Percentiles rank a stretch among this genome's conserved stretches.
phyloP scores from a whole-genome alignment of 1,140 invertebrate genomes.

The Cotesia vestalis region DNA sequence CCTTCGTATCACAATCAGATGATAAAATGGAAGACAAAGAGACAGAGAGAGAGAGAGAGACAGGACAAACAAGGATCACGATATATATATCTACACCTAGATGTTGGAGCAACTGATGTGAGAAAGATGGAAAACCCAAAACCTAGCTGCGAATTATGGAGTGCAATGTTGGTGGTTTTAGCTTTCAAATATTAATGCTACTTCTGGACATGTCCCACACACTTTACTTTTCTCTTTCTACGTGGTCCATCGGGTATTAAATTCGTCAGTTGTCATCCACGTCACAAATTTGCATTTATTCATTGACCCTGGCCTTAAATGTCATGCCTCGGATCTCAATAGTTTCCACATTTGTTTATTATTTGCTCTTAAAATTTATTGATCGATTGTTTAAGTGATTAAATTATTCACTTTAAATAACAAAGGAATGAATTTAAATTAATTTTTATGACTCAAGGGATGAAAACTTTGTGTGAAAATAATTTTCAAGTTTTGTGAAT shows the following conservation, averaged over 20 bases:
- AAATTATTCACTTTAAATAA: too few species aligned
- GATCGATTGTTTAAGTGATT: too few species aligned
- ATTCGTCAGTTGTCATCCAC: neutral
- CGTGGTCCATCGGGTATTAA: conserved; percentile 11
- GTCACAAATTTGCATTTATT: conserved; percentile 7
- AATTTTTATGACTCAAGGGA: too few species aligned
- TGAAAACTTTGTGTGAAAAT: too few species aligned
- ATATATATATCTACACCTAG: too few species aligned
- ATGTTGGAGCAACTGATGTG: neutral
- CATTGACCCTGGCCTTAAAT: conserved; percentile 5
- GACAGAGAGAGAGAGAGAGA: conserved; percentile 5
- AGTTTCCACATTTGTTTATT: too few species aligned
- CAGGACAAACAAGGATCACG: too few species aligned
- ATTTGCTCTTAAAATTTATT: too few species aligned
- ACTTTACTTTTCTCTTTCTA: conserved; percentile 33
- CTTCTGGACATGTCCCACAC: conserved; percentile 42
- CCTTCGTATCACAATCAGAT: conserved; percentile 18
- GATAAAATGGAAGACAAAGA: neutral
- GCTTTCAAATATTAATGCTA: conserved; percentile 52
- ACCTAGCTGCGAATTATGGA: neutral
- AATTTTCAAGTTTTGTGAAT: too few species aligned
- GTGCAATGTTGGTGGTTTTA: conserved; percentile 25
- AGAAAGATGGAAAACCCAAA: neutral
- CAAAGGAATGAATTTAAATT: too few species aligned
- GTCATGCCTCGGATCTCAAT: too few species aligned